A percentile compares a stretch with the other conserved stretches of the same genome.
These are phyloP conservation scores for Sceloporus undulatus DNA, from an alignment of 2,113 vertebrate genomes.

Conservation along the genomic window DNA sequence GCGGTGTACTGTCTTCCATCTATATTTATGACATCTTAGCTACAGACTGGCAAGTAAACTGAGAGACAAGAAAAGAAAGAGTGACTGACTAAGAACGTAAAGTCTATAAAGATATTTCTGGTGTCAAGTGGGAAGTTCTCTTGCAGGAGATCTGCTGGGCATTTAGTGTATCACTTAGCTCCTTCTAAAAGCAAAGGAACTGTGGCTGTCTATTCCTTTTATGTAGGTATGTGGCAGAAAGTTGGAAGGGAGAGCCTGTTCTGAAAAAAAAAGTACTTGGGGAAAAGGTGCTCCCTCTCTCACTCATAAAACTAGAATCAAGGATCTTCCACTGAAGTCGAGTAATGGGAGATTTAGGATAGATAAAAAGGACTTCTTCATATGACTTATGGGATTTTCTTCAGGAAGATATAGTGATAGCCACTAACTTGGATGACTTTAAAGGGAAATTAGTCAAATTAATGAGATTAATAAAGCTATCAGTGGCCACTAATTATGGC, in stretches of 20 bases:
- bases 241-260: not conserved
- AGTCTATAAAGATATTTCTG: not conserved
- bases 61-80: not conserved
- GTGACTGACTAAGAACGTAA: not conserved
- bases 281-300: not conserved
- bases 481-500: not conserved
- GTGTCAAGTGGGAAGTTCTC: slow-evolving; percentile 11
- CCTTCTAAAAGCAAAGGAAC: slow-evolving; percentile 11
- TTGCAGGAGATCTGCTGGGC: slow-evolving; percentile 14
- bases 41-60: slow-evolving; percentile 1
- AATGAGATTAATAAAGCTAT: not conserved
- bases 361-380: not conserved
- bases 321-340: not conserved
- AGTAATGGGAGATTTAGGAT: not conserved
- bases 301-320: not conserved
- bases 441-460: not conserved
- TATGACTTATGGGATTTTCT: not conserved
- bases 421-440: not conserved
- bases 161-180: not conserved
- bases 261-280: rapidly evolving
- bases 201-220: not conserved
- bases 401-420: not conserved
- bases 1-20: not conserved
- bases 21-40: not conserved
- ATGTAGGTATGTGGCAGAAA: rapidly evolving